A percentile compares a stretch with the other conserved stretches of the same genome.
Evolutionary conservation across 2,888 invertebrate species (phyloP).

Genomic region (Caenorhabditis becei): DNA sequence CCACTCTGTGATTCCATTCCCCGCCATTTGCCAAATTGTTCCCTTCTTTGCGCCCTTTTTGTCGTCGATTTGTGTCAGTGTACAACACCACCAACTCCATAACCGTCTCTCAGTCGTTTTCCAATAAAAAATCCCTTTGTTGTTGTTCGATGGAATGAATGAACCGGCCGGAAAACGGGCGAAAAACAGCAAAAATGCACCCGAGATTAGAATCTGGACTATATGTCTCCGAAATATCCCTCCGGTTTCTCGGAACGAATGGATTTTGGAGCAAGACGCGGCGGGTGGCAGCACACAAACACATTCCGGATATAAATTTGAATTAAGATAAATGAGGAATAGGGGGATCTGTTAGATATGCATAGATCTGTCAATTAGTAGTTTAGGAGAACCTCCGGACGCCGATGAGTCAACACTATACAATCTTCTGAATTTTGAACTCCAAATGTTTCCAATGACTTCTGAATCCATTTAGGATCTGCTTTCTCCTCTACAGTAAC

Average conservation of each 20-base stretch:
- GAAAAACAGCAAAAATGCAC: background rate
- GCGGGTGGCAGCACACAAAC: background rate
- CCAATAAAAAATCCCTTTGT: slow-evolving; percentile 45
- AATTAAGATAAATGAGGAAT: background rate
- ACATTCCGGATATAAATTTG: slow-evolving; percentile 2
- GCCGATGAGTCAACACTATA: too few relatives aligned
- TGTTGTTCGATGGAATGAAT: too few relatives aligned
- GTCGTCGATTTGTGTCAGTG: slow-evolving; percentile 58
- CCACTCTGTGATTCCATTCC: slow-evolving; percentile 43
- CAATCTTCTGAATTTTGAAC: too few relatives aligned
- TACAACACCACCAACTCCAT: slow-evolving; percentile 32
- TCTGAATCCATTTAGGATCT: too few relatives aligned
- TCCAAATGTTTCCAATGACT: too few relatives aligned
- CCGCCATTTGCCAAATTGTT: slow-evolving; percentile 10
- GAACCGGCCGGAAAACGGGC: background rate
- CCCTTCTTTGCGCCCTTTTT: slow-evolving; percentile 9
- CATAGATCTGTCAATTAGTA: background rate
- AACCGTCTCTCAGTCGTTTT: slow-evolving; percentile 26
- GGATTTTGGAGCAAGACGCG: background rate
- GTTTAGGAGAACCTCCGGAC: too few relatives aligned
- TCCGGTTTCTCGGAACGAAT: background rate
- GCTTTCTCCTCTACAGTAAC: too few relatives aligned
- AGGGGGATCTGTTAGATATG: background rate
- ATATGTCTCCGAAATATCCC: too few relatives aligned
- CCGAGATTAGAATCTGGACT: background rate